Percentiles rank a stretch among this genome's conserved stretches.
phyloP scores from a whole-genome alignment of 2,113 vertebrate genomes.

The Oreochromis tanganicae region DNA sequence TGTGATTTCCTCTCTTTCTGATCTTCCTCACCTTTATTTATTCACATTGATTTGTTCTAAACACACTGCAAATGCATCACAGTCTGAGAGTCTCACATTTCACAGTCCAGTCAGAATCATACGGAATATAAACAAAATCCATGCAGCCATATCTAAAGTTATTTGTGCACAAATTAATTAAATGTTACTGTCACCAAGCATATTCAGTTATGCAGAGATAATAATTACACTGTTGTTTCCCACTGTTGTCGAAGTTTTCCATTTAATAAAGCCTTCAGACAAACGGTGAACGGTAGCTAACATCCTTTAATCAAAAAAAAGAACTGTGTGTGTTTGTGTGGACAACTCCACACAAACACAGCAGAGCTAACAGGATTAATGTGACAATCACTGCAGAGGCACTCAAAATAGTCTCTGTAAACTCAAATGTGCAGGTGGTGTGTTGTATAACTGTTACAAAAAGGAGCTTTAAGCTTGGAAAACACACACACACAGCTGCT shows the following conservation, averaged over 20 bases:
- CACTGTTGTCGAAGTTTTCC: too few relatives aligned
- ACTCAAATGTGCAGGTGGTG: fast-evolving
- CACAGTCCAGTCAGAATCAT: not conserved
- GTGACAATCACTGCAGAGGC: fast-evolving
- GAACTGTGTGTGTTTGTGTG: too few relatives aligned
- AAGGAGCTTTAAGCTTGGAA: fast-evolving
- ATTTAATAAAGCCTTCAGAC: too few relatives aligned
- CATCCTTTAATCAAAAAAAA: too few relatives aligned
- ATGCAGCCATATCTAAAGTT: not conserved
- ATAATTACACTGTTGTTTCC: not conserved
- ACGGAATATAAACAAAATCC: not conserved
- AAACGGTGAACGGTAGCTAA: too few relatives aligned
- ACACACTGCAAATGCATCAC: not conserved
- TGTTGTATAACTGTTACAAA: not conserved
- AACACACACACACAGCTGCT: not conserved
- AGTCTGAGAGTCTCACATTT: not conserved
- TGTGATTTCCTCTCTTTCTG: not conserved
- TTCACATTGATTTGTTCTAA: not conserved
- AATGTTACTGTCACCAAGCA: fast-evolving
- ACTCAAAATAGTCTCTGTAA: not conserved
- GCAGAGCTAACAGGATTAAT: not conserved
- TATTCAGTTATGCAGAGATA: fast-evolving
- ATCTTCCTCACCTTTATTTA: not conserved
- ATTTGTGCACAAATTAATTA: fast-evolving
- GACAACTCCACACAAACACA: fast-evolving